phyloP scores from a whole-genome alignment of 2,888 invertebrate genomes.

The Eupithecia subfuscata region DNA sequence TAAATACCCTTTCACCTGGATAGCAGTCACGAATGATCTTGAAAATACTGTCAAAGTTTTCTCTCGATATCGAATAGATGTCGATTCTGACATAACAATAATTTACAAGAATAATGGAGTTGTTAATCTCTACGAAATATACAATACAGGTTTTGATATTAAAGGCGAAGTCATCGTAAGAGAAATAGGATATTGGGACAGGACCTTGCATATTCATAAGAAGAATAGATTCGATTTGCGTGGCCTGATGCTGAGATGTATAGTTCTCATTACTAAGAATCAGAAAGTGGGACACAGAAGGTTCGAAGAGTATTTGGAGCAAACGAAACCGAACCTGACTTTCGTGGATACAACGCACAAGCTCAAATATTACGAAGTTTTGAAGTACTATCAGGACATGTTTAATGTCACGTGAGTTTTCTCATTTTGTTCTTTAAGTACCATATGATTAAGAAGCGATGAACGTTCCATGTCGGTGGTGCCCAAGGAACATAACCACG shows the following conservation, averaged over 20 bases:
- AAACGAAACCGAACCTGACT: slow-evolving; percentile 75
- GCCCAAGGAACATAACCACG: too few species aligned
- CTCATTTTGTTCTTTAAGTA: background rate
- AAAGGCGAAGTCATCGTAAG: slow-evolving; percentile 78
- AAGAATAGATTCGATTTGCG: slow-evolving; percentile 79
- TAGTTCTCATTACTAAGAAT: slow-evolving; percentile 71
- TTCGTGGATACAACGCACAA: slow-evolving; percentile 86
- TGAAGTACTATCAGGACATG: slow-evolving; percentile 84
- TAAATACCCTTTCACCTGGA: slow-evolving; percentile 66
- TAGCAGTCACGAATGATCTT: slow-evolving; percentile 62
- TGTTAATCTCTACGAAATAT: slow-evolving; percentile 74
- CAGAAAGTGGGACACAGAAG: slow-evolving; percentile 67
- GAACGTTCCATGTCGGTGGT: background rate
- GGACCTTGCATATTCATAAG: slow-evolving; percentile 61
- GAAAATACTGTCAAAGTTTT: slow-evolving; percentile 54
- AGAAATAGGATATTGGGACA: slow-evolving; percentile 78
- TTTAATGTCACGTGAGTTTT: slow-evolving; percentile 86
- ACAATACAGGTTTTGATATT: slow-evolving; percentile 77
- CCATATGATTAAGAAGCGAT: background rate
- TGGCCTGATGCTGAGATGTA: slow-evolving; percentile 81
- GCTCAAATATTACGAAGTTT: slow-evolving; percentile 84
- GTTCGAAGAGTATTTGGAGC: slow-evolving; percentile 76
- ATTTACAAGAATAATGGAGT: slow-evolving; percentile 49
- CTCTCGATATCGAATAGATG: slow-evolving; percentile 66
- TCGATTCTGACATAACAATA: slow-evolving; percentile 77